Evolutionary conservation across 2,113 vertebrate genomes (phyloP), one percentile per base, ranked within the genome.

Genomic region (Cyanoramphus novaezelandiae): DNA sequence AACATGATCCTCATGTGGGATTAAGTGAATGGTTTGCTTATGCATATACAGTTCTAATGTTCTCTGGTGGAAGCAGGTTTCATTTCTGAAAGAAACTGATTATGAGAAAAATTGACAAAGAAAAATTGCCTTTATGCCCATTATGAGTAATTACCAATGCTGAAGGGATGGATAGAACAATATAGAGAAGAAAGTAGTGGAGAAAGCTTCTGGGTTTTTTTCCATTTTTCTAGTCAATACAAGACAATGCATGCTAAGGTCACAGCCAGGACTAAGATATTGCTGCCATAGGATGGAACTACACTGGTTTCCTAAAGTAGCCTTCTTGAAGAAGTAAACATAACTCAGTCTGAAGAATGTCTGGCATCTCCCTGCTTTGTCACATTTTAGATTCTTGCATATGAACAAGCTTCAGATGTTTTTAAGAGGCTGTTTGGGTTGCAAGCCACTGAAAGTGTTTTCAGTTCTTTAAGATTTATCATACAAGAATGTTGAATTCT

Each of bases 321-420:
- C 20, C 29, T 65, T 79, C 84, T 20, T 65, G 43, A 95, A 91
- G 35, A 81, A 84, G 27, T 71, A 91, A 86, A 93, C 47, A 46
- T 5, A 67, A 60, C 67, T 82, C 55, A 69, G 33, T 27, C 83
- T 74, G 43, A 94, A 92, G 70, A 93, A 96, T 41, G 90, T 33
- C 62, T 94, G 74, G 70, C 47, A 87, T 93, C 70, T 80, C 44
- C 35, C 28, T 88, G 70, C 41, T 88, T 81, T 96, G 75, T 86
- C 75, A 83, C 4, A 0, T 60, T 88, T 77, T 47, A 72, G 44
- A 72, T 81, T 80, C 29, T 72, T 91, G 33, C 55, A 81, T 39
- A 69, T n/a, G 60, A 91, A 72, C 16, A 89, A 60, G 64, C 49
- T 62, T 85, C 57, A 83, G 57, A 72, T 77, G 5, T 82, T 86